Percentiles rank a stretch among this genome's conserved stretches.
Conservation (phyloP, 2,113 vertebrate species). For the Gallinago jamesoni region DNA sequence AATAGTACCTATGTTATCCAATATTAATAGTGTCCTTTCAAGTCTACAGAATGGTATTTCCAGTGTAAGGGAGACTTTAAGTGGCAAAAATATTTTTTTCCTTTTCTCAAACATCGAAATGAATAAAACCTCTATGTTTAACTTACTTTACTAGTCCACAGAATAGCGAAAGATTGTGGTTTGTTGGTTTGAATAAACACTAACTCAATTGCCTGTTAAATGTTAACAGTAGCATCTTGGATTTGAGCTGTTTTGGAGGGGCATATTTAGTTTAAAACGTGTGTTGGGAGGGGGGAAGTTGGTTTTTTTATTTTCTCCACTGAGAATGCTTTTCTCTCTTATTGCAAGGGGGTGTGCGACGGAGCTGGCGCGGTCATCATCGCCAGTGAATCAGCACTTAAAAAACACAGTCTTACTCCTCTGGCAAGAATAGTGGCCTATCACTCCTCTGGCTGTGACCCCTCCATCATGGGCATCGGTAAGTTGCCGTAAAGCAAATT, state of each 20-base stretch:
- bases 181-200: not conserved
- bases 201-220: not conserved
- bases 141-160: not conserved
- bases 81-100: not conserved
- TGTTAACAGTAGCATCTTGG: not conserved
- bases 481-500: not conserved
- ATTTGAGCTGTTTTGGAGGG: not conserved
- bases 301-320: not conserved
- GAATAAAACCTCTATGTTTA: not conserved
- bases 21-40: not conserved
- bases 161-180: not conserved
- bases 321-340: not conserved
- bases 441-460: constrained; percentile 90
- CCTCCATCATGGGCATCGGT: constrained; percentile 98
- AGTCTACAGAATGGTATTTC: not conserved
- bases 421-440: constrained; percentile 92
- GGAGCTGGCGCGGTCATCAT: constrained; percentile 91
- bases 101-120: not conserved
- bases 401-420: constrained; percentile 88
- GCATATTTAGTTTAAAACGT: not conserved
- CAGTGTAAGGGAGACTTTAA: not conserved
- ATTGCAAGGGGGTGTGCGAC: constrained; percentile 87
- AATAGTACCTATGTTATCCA: not conserved
- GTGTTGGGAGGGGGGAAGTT: too few species aligned
- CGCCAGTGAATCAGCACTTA: constrained; percentile 91